Base-by-base conservation (phyloP, 2,113 vertebrate genomes). In the Vidua chalybeata region DNA sequence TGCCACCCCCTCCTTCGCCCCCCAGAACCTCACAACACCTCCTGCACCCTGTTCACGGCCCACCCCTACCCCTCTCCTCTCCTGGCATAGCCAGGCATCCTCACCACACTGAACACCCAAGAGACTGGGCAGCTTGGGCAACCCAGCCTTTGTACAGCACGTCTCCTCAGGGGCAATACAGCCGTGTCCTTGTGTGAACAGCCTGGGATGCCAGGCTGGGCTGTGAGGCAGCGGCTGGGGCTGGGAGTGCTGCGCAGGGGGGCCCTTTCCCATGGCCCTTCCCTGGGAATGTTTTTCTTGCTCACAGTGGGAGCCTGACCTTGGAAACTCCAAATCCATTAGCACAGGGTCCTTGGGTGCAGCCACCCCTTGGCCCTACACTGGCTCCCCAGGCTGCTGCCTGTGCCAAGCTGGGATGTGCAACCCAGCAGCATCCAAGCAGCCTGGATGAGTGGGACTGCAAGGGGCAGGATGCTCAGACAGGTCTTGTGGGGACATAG, bases 231-330 rank as follows among this genome's bases (percentile, higher is more conserved):
- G 85, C 0, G 0, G 61, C 83, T 93, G 84, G 62, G 80, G 64
- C 81, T 88, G 94, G 46, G 72, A 96, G 92, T 2, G 1, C 64
- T 4, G 7, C 0, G 0, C 18, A 1, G 55, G 55, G 83, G 82
- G 46, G 33, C 0, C 48, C 75, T 87, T 96, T 96, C 92, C 97
- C 92, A 96, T 83, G 88, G 94, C 76, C 93, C 89, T 92, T 92
- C 56, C 78, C 93, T 90, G 93, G 91, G 90, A 93, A 96, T 93
- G 84, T 97, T 95, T 94, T 95, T 87, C 90, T 89, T 85, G 88
- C 66, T 95, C 3, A 11, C 9, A 12, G 80, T 85, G 93, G 68
- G 92, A 96, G 88, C 95, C 75, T 93, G 90, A 96, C 93, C 95
- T 93, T 87, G 56, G 84, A 62, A 82, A 79, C 85, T 93, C 68